A percentile compares a stretch with the other conserved stretches of the same genome.
These are phyloP conservation scores for Aurelia coerulea DNA, from an alignment of 30 jellyfish, hydroid and myxozoan species.

Conservation along the genomic window DNA sequence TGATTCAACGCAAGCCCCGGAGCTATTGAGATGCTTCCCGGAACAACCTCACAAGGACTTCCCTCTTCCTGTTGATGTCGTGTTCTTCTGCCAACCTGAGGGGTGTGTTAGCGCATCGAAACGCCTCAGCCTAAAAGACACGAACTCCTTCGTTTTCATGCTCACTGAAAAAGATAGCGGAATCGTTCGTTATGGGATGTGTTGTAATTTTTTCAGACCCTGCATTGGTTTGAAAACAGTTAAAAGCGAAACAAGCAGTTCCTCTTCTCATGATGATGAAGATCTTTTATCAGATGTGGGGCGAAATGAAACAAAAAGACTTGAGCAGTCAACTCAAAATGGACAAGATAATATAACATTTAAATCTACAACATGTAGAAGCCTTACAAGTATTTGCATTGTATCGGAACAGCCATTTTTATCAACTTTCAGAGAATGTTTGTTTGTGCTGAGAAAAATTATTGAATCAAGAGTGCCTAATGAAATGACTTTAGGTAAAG, in stretches of 20 bases:
- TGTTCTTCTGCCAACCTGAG: conserved; percentile 95
- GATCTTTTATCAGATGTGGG: background rate
- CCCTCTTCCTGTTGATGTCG: conserved; percentile 93
- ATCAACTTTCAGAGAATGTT: conserved; percentile 90
- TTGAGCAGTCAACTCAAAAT: background rate
- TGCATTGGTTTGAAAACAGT: conserved; percentile 67
- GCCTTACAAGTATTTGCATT: conserved; percentile 87
- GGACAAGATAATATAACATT: conserved; percentile 18
- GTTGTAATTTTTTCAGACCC: conserved; percentile 91
- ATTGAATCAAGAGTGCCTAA: conserved; percentile 63
- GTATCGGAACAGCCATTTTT: conserved; percentile 83
- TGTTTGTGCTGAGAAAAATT: conserved; percentile 84
- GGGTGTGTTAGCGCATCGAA: conserved; percentile 93
- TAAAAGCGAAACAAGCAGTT: background rate
- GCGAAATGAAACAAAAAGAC: background rate
- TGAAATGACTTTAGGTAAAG: conserved; percentile 22
- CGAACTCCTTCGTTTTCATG: conserved; percentile 87
- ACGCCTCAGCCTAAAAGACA: conserved; percentile 82
- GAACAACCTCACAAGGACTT: conserved; percentile 74
- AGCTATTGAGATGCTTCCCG: conserved; percentile 81
- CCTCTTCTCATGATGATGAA: background rate
- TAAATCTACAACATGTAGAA: conserved; percentile 72
- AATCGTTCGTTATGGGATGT: conserved; percentile 88
- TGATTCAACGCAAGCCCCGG: conserved; percentile 94
- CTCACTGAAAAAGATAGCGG: conserved; percentile 93